Evolutionary conservation across 2,888 invertebrate genomes (phyloP), one percentile per base, ranked within the genome.

Genomic region (Troglohyphantes excavatus): DNA sequence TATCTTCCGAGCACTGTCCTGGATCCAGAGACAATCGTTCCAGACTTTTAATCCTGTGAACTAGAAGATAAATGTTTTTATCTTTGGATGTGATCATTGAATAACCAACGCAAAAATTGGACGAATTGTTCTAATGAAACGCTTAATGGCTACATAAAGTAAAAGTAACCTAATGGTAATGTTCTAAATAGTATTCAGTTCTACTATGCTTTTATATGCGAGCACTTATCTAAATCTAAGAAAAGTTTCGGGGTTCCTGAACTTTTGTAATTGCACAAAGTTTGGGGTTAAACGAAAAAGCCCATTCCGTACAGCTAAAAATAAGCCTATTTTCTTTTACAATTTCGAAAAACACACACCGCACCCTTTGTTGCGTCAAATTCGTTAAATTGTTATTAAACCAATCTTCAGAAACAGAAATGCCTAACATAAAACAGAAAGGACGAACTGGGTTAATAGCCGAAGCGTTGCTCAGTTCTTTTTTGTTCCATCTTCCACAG

Each of bases 361-460:
- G 17, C 11, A 13, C 2, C 17, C 6, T 72, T 46, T 33, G 29
- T 17, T 39, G 11, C 33, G 17, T 26, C 21, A 19, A 17, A 39
- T 46, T 72, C 46, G 6, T 5, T 27, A 72, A 43, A 17, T 70
- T 70, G 17, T 17, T n/a, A 72, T 26, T 3, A 46, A 72, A 46
- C 72, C 17, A 23, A 21, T 70, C 43, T 39, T n/a, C 26, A 7
- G 19, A 70, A 21, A 11, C 29, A 9, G 11, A 9, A 33, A 33
- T 17, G 17, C n/a, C n/a, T n/a, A 53, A 53, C 53, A 7, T n/a
- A 46, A 72, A 21, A 0, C n/a, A 46, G n/a, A 23, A 46, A 23
- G 17, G 39, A 1, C 11, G 27, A 75, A 78, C 39, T 78, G 33
- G 76, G 76, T 78, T 75, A 75, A 75, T 59, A 75, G 75, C n/a